Conservation (phyloP, 2,797 vertebrate species). For the Nannoperca australis region DNA sequence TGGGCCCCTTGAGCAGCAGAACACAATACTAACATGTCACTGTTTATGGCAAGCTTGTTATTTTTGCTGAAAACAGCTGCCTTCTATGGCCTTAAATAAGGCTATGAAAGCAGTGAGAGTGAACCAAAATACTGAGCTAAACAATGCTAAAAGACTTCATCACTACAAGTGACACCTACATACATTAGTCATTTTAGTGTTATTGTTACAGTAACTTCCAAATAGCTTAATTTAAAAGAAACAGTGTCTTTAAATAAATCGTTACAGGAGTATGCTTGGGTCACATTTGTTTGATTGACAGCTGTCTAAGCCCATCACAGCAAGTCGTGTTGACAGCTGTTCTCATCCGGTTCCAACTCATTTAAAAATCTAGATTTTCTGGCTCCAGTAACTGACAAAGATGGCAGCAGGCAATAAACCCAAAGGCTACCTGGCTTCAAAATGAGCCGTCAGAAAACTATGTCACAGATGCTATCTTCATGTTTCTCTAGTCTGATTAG, state of each 20-base stretch:
- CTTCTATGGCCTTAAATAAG: no score
- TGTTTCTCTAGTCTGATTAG: constrained; percentile 5
- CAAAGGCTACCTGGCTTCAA: background rate
- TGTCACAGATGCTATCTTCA: constrained; percentile 1
- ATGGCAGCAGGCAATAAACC: background rate
- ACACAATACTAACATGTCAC: no score
- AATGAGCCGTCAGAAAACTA: constrained; percentile 15
- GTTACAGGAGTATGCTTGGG: background rate
- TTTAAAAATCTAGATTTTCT: constrained; percentile 7
- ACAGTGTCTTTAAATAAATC: background rate
- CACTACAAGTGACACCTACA: background rate
- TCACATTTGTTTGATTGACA: constrained; percentile 22
- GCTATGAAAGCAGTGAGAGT: background rate
- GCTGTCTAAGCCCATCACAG: background rate
- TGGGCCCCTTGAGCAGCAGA: no score
- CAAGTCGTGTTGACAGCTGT: background rate
- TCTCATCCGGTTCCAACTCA: constrained; percentile 6
- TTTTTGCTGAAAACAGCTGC: no score
- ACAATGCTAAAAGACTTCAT: background rate
- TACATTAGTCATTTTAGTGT: background rate
- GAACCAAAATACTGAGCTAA: constrained; percentile 13
- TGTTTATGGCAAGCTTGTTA: no score
- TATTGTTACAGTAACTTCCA: background rate
- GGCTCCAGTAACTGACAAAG: background rate
- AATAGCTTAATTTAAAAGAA: background rate